A percentile compares a stretch with the other conserved stretches of the same genome.
phyloP scores from a whole-genome alignment of 2,797 vertebrate genomes.

The Gymnoscopelus braueri region DNA sequence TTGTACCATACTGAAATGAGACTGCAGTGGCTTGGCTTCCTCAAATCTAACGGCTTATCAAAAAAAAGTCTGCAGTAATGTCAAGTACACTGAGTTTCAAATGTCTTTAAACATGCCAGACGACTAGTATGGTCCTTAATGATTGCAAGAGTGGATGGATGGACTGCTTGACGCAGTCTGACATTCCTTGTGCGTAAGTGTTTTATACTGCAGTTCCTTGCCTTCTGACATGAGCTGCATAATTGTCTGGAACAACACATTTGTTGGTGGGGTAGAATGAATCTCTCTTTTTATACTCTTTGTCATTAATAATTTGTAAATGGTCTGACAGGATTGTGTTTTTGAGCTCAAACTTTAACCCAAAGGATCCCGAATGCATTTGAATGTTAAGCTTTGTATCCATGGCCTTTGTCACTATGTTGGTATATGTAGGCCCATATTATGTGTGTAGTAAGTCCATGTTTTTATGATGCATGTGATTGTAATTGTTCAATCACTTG shows the following conservation, averaged over 20 bases:
- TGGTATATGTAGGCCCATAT: conserved; percentile 3
- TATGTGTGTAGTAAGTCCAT: neutral
- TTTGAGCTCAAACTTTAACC: conserved; percentile 25
- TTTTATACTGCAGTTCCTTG: conserved; percentile 4
- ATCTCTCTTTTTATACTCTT: neutral
- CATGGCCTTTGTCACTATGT: conserved; percentile 14
- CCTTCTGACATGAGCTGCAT: conserved; percentile 27
- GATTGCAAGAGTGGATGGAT: no score
- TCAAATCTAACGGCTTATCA: no score
- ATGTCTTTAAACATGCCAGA: no score
- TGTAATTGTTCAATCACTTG: neutral
- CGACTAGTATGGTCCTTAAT: no score
- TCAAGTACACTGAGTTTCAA: no score
- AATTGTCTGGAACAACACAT: conserved; percentile 1
- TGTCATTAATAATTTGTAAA: conserved; percentile 16
- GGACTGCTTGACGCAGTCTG: conserved; percentile 1
- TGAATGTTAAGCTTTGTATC: conserved; percentile 52
- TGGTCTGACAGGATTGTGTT: conserved; percentile 23
- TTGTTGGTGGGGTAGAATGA: conserved; percentile 1
- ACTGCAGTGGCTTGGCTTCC: no score
- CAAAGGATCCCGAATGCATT: conserved; percentile 46
- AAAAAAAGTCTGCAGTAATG: no score
- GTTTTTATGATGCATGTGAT: conserved; percentile 21
- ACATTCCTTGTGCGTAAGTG: neutral
- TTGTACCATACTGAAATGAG: no score